Percentiles rank a stretch among this genome's conserved stretches.
phyloP scores from a whole-genome alignment of 2,797 vertebrate genomes.

The Alfaro cultratus region DNA sequence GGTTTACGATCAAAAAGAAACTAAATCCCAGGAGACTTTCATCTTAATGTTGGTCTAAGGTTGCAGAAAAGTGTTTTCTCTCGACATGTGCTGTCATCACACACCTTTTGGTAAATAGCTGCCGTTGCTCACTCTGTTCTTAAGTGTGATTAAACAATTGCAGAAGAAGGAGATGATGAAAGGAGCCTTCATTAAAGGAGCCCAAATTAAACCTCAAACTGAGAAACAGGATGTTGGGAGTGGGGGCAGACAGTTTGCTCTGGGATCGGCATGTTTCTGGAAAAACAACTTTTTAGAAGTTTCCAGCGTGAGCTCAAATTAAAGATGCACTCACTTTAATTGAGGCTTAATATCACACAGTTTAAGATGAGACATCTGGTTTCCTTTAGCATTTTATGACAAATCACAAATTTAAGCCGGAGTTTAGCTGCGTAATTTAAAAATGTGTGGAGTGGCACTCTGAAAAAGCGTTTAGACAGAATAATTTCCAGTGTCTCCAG shows the following conservation, averaged over 20 bases:
- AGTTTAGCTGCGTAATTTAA: neutral
- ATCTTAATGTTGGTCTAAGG: neutral
- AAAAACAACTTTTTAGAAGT: neutral
- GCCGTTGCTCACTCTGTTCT: neutral
- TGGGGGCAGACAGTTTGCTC: neutral
- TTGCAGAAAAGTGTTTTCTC: neutral
- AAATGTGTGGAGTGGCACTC: neutral
- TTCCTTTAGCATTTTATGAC: neutral
- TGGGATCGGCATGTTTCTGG: neutral
- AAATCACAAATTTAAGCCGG: neutral
- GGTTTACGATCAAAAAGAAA: neutral
- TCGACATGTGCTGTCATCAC: neutral
- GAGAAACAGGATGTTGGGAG: neutral
- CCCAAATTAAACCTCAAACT: neutral
- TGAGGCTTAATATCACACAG: neutral
- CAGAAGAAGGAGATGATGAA: neutral
- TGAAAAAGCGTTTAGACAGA: neutral
- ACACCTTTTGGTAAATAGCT: neutral
- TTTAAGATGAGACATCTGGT: neutral
- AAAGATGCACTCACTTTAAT: neutral
- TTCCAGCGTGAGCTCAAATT: neutral
- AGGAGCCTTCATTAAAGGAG: neutral
- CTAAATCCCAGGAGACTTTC: neutral
- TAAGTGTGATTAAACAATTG: neutral
- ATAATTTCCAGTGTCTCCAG: neutral